Evolutionary conservation across 2,888 invertebrate genomes (phyloP), one percentile per base, ranked within the genome.

Genomic region (Dryocosmus kuriphilus): DNA sequence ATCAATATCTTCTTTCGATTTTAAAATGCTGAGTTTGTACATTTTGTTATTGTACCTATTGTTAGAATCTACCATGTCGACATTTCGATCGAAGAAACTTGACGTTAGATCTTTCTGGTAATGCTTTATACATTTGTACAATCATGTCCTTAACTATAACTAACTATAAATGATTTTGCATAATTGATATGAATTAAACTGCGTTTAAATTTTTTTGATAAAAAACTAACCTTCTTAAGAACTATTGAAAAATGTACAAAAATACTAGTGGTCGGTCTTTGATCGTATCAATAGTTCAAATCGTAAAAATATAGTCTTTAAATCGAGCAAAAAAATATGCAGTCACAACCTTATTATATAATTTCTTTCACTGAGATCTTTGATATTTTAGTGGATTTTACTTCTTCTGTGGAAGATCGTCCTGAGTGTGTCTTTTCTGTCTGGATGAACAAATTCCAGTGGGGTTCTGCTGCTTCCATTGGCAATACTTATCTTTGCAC

Each of bases 401-500:
- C 32, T 73, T 65, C 77, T 83, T 87, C 51, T 84, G 32, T 85
- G 80, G 16, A 89, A 85, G 61, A 89, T 84, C 6, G 79, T 83
- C 63, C 77, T 81, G 27, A 90, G 84, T 8, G 63, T 35, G 7
- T 86, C 85, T 30, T 86, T 88, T 30, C 88, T 83, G 0, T 87
- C 86, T 3, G 81, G 0, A 0, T 85, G 74, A 1, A 86, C 86
- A 0, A 89, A 85, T 0, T 81, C 87, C 24, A 89, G 51, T 1
- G 89, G 87, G 0, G 82, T 86, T 35, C 87, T 86, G 0, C 88
- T 88, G 30, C 86, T 85, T 0, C 81, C 79, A 79, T 90, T 90
- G 0, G 51, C 78, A 11, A 86, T 27, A 62, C 88, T 86, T 0
- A 83, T 85, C 6, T 80, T 81, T 1, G 81, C 86, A 1, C 89